A percentile compares a stretch with the other conserved stretches of the same genome.
Evolutionary conservation across 2,797 vertebrate genomes (phyloP).

Genomic region (Phoxinus dragarum): DNA sequence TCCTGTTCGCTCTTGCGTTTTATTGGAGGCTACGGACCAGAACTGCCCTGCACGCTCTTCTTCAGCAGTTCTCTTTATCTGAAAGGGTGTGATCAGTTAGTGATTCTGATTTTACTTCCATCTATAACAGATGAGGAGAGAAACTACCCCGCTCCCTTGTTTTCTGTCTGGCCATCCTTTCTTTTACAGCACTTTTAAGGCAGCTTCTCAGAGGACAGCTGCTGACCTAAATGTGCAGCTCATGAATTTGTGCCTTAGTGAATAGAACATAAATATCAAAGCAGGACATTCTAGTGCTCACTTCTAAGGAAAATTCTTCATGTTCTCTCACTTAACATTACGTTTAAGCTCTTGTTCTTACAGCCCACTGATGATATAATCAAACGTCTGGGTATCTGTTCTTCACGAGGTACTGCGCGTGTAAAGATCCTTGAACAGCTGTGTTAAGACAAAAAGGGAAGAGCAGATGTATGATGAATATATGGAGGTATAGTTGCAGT

Average conservation of each 20-base stretch:
- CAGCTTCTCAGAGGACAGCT: constrained; percentile 4
- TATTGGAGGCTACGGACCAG: not conserved
- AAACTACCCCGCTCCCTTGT: not conserved
- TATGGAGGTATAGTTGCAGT: constrained; percentile 3
- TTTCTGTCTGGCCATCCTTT: not conserved
- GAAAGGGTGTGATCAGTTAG: not conserved
- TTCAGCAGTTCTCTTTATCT: not conserved
- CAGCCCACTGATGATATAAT: not conserved
- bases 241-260: not conserved
- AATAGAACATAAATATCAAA: not conserved
- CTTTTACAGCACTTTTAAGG: not conserved
- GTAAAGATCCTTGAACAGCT: not conserved
- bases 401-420: not conserved
- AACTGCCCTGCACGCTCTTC: not conserved
- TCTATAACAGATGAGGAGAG: constrained; percentile 13
- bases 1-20: not conserved
- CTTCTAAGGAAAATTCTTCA: not conserved
- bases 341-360: not conserved
- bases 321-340: not conserved
- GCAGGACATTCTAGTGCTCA: not conserved
- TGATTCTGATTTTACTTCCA: not conserved
- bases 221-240: constrained; percentile 30
- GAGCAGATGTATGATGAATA: constrained; percentile 17
- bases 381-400: not conserved
- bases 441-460: constrained; percentile 12